These are phyloP conservation scores for Pomatorhinus ruficollis DNA, from an alignment of 2,113 vertebrate species.

Conservation along the genomic window DNA sequence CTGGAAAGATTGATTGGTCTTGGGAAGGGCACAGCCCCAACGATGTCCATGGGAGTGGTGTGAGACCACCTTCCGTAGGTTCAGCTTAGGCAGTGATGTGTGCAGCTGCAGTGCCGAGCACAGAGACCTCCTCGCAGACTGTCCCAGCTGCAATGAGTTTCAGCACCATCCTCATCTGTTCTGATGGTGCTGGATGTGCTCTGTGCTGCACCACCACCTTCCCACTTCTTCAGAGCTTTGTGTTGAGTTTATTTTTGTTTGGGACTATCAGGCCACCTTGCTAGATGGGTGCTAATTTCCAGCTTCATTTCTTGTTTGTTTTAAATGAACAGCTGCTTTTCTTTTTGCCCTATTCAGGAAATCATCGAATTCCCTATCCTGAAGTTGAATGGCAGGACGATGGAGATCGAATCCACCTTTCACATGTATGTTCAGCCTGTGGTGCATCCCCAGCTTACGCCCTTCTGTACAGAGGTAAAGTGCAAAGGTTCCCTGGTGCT, in stretches of 20 bases:
- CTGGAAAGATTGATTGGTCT: background rate
- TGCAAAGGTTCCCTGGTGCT: constrained; percentile 27
- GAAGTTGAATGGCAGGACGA: constrained; percentile 84
- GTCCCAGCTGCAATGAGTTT: rapidly evolving
- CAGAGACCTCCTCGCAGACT: background rate
- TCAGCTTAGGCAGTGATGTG: background rate
- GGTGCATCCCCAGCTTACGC: constrained; percentile 84
- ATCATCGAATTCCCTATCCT: constrained; percentile 87
- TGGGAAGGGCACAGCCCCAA: background rate
- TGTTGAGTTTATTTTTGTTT: background rate
- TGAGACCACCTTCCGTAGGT: background rate
- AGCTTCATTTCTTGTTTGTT: background rate
- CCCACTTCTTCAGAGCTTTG: background rate
- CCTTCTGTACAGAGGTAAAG: constrained; percentile 87
- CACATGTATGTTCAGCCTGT: constrained; percentile 87
- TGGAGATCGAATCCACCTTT: constrained; percentile 87
- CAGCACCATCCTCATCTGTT: rapidly evolving
- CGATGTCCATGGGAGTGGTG: rapidly evolving
- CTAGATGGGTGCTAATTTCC: background rate
- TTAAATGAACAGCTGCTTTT: constrained; percentile 51
- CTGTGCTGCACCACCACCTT: background rate
- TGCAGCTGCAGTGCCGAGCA: background rate
- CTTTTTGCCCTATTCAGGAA: constrained; percentile 73
- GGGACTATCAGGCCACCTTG: background rate
- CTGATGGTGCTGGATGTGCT: rapidly evolving